Percentiles rank a stretch among this genome's conserved stretches.
These are phyloP conservation scores for Gibbula magus DNA, from an alignment of 2,888 invertebrate genomes.

Conservation along the genomic window DNA sequence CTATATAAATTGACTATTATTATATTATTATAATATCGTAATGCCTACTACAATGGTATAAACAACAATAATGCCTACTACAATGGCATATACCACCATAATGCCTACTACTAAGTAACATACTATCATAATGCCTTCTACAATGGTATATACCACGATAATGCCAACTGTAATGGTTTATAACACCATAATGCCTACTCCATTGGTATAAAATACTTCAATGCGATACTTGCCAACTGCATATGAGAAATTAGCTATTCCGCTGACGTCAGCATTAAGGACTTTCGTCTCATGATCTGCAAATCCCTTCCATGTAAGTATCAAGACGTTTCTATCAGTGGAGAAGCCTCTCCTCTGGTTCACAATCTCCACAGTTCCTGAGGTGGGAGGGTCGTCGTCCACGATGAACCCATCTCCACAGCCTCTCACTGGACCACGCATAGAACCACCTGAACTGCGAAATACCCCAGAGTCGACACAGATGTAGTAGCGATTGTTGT, in stretches of 20 bases:
- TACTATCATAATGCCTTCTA: no score
- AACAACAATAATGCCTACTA: no score
- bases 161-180: no score
- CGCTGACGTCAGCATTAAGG: not conserved
- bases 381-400: conserved; percentile 27
- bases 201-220: no score
- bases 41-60: no score
- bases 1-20: no score
- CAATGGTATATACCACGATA: no score
- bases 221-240: conserved; percentile 24
- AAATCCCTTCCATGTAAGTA: conserved; percentile 25
- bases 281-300: not conserved
- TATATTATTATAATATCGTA: no score
- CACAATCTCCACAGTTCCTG: conserved; percentile 18
- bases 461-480: not conserved
- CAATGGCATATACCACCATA: no score
- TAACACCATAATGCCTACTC: no score
- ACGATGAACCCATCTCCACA: conserved; percentile 36
- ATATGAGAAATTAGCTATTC: conserved; percentile 28
- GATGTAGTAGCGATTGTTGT: conserved; percentile 1
- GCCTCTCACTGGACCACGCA: not conserved
- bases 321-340: conserved; percentile 4
- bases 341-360: conserved; percentile 26
- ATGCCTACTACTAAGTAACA: no score
- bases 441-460: not conserved